Evolutionary conservation across 2,113 vertebrate species (phyloP), one percentile per base, ranked within the genome.

Genomic region (Eurypyga helias): DNA sequence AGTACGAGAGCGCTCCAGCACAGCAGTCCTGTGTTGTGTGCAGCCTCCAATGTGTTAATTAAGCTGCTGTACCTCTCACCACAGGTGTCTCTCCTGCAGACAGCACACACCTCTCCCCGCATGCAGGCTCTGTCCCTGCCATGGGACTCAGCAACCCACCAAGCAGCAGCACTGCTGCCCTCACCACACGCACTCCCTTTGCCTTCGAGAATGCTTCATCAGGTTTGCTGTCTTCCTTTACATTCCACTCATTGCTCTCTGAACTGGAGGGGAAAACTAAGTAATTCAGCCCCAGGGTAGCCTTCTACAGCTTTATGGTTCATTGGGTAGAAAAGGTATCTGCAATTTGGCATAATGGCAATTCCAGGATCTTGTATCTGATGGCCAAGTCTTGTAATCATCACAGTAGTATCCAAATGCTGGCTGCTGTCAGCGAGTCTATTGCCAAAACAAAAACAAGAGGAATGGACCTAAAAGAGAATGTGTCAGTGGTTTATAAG

Each of bases 181-280:
- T 46, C 43, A 24, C 90, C 33, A 0, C 97, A 97, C 69, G 0
- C 96, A 87, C 29, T 13, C 60, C 73, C 54, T 10, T 65, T 64
- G 45, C 28, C 13, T 24, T 19, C 48, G 5, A 19, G n/a, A 51
- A 36, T 6, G n/a, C 34, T 5, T 6, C 85, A 41, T 4, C 96
- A 98, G 98, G 97, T 98, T 97, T 97, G 97, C 83, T 0, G 0
- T 10, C 24, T 45, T 46, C 67, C 71, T 84, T 89, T 12, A 54
- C 62, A n/a, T 31, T 21, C 33, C 38, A 3, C 34, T 41, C 6
- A 7, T 19, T 67, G 29, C 38, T 60, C 26, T 43, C 36, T 36
- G 12, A 91, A 10, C 41, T 38, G 11, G 21, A 38, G 55, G 26
- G 29, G 10, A 49, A 57, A 48, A 36, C 7, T 0, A 23, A 69